Base-by-base conservation (phyloP, 1,140 invertebrate genomes). In the Drosophila ohnishii region DNA sequence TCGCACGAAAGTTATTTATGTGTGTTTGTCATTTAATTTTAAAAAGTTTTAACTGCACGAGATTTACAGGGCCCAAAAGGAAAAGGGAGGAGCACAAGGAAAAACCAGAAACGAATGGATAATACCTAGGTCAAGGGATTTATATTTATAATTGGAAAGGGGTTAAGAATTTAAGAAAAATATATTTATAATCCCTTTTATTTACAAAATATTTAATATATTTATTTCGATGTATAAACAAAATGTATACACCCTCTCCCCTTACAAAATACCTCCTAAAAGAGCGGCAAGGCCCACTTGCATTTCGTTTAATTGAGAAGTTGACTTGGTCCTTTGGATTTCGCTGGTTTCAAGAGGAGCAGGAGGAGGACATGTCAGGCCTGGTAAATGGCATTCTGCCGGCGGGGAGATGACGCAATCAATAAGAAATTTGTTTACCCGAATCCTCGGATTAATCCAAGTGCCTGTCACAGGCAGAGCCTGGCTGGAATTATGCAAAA, bases 11-110 rank as follows among this genome's bases (percentile, higher is more conserved):
- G 75, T 77, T 77, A 77, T 77, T 77, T 85, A 69, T 85, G 73
- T 74, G 73, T 77, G 67, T 71, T 80, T 86, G 81, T 86, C 83
- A 86, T 86, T 86, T 86, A 82, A 86, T 87, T 86, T 83, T 60
- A 61, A 86, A 87, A 86, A 87, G 78, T 73, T 86, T 86, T 76
- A 78, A 16, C 83, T 53, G 60, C 82, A 79, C 66, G 82, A 86
- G 82, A 86, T 86, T 87, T 86, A 79, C 59, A 65, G 45, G 37
- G 60, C 47, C 45, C 34, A 34, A 39, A 57, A 30, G 51, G 14
- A 35, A 42, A 19, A 13, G 30, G n/a, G 2, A 34, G 28, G 30
- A 30, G 22, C 1, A 5, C 10, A 2, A 4, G 14, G 5, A 28
- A 51, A 45, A 60, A 50, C 1, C 3, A 35, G 14, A 9, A 37